phyloP scores from a whole-genome alignment of 2,113 vertebrate genomes.

The Paralichthys olivaceus region DNA sequence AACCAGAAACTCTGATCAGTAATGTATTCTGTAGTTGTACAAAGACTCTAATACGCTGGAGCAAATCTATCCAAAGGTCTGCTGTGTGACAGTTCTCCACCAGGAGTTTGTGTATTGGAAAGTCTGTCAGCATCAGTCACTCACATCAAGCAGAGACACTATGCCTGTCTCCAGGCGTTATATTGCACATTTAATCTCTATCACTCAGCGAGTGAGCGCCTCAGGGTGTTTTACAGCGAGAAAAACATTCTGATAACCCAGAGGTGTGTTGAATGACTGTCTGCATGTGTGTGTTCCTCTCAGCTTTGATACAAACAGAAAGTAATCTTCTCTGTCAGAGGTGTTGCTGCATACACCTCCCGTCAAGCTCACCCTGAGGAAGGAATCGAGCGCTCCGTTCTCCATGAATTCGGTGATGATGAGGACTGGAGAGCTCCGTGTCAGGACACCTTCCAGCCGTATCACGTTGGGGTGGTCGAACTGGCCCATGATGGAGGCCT shows the following conservation, averaged over 20 bases:
- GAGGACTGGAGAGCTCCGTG: conserved; percentile 96
- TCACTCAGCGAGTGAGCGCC: conserved; percentile 68
- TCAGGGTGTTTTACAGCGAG: conserved; percentile 68
- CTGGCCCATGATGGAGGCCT: conserved; percentile 99
- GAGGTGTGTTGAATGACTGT: conserved; percentile 56
- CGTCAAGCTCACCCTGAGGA: conserved; percentile 90
- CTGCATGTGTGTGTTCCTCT: conserved; percentile 45
- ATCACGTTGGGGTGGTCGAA: conserved; percentile 99
- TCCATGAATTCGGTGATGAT: conserved; percentile 99
- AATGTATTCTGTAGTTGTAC: conserved; percentile 57
- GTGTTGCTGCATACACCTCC: conserved; percentile 13
- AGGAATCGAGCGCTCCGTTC: conserved; percentile 96
- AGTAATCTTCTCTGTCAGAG: conserved; percentile 56
- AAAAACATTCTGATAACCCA: conserved; percentile 68
- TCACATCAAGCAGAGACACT: conserved; percentile 60
- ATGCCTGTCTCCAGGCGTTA: conserved; percentile 68
- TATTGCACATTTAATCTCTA: conserved; percentile 76
- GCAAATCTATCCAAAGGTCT: conserved; percentile 64
- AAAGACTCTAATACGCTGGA: conserved; percentile 52
- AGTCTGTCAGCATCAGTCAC: conserved; percentile 76
- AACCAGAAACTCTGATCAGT: conserved; percentile 54
- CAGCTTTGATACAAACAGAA: conserved; percentile 56
- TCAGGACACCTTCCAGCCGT: conserved; percentile 96
- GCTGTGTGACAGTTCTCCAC: conserved; percentile 61
- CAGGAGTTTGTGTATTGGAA: conserved; percentile 56